Percentiles rank a stretch among this genome's conserved stretches.
phyloP scores from a whole-genome alignment of 2,113 vertebrate species.

The Castor canadensis region DNA sequence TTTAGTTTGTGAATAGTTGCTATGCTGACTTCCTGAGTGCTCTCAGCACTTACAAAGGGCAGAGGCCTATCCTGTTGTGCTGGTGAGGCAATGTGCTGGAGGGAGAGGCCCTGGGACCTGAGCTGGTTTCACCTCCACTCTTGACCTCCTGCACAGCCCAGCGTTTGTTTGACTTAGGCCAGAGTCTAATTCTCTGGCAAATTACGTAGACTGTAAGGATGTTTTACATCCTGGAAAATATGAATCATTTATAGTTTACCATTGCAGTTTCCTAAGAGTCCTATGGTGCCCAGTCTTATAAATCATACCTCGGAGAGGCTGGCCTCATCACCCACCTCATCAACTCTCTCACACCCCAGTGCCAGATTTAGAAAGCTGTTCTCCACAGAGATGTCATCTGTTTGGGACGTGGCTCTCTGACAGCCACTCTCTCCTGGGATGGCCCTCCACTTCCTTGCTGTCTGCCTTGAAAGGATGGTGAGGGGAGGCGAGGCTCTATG shows the following conservation, averaged over 20 bases:
- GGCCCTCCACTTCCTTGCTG: not conserved
- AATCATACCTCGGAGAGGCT: slow-evolving; percentile 55
- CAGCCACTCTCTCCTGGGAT: not conserved
- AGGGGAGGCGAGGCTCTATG: not conserved
- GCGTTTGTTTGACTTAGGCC: slow-evolving; percentile 68
- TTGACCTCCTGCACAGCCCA: not conserved
- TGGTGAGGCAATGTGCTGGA: not conserved
- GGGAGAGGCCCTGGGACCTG: not conserved
- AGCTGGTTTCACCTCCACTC: not conserved
- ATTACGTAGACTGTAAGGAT: slow-evolving; percentile 68
- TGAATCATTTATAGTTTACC: slow-evolving; percentile 47
- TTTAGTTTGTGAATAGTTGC: not conserved
- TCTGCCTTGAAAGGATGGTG: not conserved
- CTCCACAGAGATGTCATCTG: slow-evolving; percentile 5
- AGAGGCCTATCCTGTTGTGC: not conserved
- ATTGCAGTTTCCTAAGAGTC: slow-evolving; percentile 59
- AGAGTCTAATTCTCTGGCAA: slow-evolving; percentile 69
- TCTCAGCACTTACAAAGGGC: not conserved
- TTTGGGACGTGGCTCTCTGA: not conserved
- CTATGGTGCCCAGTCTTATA: slow-evolving; percentile 63
- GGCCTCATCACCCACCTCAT: slow-evolving; percentile 65
- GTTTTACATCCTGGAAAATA: slow-evolving; percentile 78
- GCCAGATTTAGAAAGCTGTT: slow-evolving; percentile 58
- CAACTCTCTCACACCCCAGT: slow-evolving; percentile 34
- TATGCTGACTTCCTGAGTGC: not conserved